Evolutionary conservation across 1,140 invertebrate genomes (phyloP).

Genomic region (Octopus sinensis): DNA sequence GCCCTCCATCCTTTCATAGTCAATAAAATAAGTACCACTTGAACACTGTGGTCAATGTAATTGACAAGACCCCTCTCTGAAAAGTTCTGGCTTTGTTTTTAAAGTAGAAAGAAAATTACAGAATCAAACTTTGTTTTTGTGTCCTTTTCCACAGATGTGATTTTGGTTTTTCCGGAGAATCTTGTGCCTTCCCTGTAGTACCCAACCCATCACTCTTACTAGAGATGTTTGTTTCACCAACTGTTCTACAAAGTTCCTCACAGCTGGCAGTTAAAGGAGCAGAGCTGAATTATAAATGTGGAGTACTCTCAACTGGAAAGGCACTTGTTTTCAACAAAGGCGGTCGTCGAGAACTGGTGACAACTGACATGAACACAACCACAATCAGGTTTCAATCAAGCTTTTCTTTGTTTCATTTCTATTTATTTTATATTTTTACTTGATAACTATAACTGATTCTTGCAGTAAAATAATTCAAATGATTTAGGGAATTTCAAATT

Average conservation of each 20-base stretch:
- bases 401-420: not conserved
- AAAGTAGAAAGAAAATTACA: no score
- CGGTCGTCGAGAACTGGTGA: slow-evolving; percentile 51
- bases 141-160: slow-evolving; percentile 50
- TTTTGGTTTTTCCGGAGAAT: slow-evolving; percentile 53
- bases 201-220: slow-evolving; percentile 48
- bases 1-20: no score
- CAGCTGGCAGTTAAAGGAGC: slow-evolving; percentile 44
- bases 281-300: slow-evolving; percentile 52
- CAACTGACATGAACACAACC: slow-evolving; percentile 58
- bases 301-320: slow-evolving; percentile 56
- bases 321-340: slow-evolving; percentile 56
- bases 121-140: no score
- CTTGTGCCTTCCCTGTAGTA: slow-evolving; percentile 46
- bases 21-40: no score
- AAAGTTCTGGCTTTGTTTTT: no score
- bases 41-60: no score
- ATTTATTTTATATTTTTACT: not conserved
- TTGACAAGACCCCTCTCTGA: no score
- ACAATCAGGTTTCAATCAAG: slow-evolving; percentile 34
- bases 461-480: no score
- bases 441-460: no score
- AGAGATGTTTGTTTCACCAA: slow-evolving; percentile 49
- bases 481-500: no score
- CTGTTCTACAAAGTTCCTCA: slow-evolving; percentile 23